Base-by-base conservation (phyloP, 2,888 invertebrate genomes). In the Unio delphinus region DNA sequence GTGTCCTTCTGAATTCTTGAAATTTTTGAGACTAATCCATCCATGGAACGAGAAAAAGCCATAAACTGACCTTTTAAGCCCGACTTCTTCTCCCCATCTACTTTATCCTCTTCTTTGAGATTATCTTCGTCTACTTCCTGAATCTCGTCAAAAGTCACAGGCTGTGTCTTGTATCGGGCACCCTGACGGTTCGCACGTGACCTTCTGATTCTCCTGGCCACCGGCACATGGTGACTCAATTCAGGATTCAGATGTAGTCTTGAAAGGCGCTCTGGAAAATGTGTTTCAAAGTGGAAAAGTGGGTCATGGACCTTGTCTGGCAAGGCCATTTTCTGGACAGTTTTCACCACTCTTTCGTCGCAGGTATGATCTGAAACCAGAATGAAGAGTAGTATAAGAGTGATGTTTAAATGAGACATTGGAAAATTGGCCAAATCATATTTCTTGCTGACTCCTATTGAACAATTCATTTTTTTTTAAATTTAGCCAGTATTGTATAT, bases 71-170 rank as follows among this genome's bases (percentile, higher is more conserved):
- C 76, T 73, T 79, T 83, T 5, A 77, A 55, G 30, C 74, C 74
- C 20, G 76, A 75, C 1, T 61, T 70, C 65, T 75, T 75, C 26
- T 74, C 76, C 3, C 26, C n/a, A 55, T 69, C 66, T 3, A 60
- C n/a, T n/a, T 69, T 68, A 30, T 78, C 76, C 59, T 78, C 78
- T 30, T 79, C 79, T 67, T 75, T 78, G 58, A 75, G 77, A 55
- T 71, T 79, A 66, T 81, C 81, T 85, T 94, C 94, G 82, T 94
- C 94, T 26, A 94, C 94, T 90, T 94, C 94, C 92, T 94, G 90
- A 79, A 94, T 94, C 91, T 94, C 94, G 59, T 94, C 93, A 89
- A 94, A 94, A 61, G 94, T 94, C 78, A 94, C 93, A 2, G 94
- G 94, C 87, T 93, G 93, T 56, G 94, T 94, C 80, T 93, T 92